phyloP scores from a whole-genome alignment of 2,113 vertebrate genomes.

The Azemiops feae region DNA sequence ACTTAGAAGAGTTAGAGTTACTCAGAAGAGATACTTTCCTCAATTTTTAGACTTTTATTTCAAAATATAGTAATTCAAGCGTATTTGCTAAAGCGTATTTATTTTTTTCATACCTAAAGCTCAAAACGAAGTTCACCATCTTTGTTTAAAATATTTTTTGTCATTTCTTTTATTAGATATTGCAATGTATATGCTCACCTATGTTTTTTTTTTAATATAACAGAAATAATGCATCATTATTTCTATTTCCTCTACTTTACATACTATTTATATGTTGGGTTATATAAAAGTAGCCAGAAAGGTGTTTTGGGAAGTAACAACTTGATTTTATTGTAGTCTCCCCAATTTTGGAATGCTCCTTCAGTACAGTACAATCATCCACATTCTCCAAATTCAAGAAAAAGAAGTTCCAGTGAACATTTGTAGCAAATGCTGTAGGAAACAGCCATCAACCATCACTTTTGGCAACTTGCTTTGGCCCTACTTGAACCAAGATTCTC shows the following conservation, averaged over 20 bases:
- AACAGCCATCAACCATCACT: not conserved
- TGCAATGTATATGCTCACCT: slow-evolving; percentile 52
- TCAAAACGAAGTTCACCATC: slow-evolving; percentile 1
- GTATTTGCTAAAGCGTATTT: slow-evolving; percentile 29
- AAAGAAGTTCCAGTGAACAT: slow-evolving; percentile 60
- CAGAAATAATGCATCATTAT: slow-evolving; percentile 48
- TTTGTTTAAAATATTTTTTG: slow-evolving; percentile 38
- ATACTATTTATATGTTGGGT: slow-evolving; percentile 36
- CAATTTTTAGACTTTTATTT: slow-evolving; percentile 28
- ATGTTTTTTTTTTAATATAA: slow-evolving; percentile 42
- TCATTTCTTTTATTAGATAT: slow-evolving; percentile 49
- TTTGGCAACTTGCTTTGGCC: not conserved
- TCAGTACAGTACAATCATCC: slow-evolving; percentile 6
- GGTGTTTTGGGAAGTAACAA: not conserved
- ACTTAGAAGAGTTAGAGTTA: slow-evolving; percentile 39
- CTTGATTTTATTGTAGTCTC: not conserved
- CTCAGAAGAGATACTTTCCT: slow-evolving; percentile 36
- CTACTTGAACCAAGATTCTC: not conserved
- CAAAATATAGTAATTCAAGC: slow-evolving; percentile 36
- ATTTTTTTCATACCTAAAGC: not conserved
- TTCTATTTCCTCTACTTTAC: slow-evolving; percentile 38
- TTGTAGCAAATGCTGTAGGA: slow-evolving; percentile 1
- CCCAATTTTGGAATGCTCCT: not conserved
- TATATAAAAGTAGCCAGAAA: not conserved
- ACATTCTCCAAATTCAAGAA: not conserved